A percentile compares a stretch with the other conserved stretches of the same genome.
Evolutionary conservation across 2,888 invertebrate genomes (phyloP).

Genomic region (Diadegma fenestrale): DNA sequence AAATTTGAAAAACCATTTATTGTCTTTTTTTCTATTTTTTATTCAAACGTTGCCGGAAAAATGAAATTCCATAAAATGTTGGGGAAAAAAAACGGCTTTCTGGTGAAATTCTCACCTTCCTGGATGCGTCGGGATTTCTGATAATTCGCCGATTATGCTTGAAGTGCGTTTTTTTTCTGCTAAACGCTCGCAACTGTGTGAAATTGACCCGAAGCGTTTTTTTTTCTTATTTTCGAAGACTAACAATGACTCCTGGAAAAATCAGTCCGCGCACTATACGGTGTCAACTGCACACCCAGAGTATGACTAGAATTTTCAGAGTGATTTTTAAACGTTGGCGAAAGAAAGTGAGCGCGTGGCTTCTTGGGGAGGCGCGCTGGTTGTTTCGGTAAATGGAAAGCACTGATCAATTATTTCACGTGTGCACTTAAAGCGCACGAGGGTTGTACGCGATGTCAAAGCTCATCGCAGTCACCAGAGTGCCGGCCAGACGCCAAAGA

Average conservation of each 20-base stretch:
- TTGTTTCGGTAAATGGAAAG: neutral
- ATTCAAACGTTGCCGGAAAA: too few relatives aligned
- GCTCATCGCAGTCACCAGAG: neutral
- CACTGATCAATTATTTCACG: slow-evolving; percentile 1
- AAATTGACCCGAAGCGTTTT: neutral
- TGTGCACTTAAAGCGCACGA: neutral
- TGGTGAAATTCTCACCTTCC: too few relatives aligned
- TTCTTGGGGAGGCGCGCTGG: neutral
- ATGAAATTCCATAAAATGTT: too few relatives aligned
- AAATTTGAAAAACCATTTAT: neutral
- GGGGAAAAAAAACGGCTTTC: too few relatives aligned
- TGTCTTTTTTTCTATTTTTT: neutral
- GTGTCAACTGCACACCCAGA: neutral
- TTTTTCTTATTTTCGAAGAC: neutral
- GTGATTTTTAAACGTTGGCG: neutral
- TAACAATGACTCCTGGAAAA: neutral
- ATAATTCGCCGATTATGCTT: too few relatives aligned
- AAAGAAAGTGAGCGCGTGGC: neutral
- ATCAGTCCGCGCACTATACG: neutral
- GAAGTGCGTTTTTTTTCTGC: too few relatives aligned
- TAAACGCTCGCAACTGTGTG: neutral
- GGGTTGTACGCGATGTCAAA: slow-evolving; percentile 7
- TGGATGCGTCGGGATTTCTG: too few relatives aligned
- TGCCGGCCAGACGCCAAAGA: neutral
- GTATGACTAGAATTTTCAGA: neutral